Conservation (phyloP, 2,888 invertebrate species). For the Ellobium chinense region DNA sequence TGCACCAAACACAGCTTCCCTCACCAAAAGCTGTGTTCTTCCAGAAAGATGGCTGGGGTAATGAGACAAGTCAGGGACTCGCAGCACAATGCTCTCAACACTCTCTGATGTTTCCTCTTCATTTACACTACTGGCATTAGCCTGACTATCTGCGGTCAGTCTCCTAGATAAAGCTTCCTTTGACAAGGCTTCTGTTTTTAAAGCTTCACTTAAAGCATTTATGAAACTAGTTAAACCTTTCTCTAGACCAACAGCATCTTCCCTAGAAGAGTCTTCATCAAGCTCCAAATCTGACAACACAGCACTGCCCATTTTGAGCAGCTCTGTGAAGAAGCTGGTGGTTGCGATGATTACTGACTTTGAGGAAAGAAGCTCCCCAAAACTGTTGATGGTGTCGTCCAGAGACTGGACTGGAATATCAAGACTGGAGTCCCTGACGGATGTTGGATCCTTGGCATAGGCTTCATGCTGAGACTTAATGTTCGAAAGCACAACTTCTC, state of each 20-base stretch:
- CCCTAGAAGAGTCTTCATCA: conserved; percentile 43
- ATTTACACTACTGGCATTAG: neutral
- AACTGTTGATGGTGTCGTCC: conserved; percentile 56
- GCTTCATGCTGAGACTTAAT: conserved; percentile 50
- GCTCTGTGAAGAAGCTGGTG: conserved; percentile 47
- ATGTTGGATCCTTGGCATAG: conserved; percentile 44
- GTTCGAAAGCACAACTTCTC: conserved; percentile 47
- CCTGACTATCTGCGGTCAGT: neutral
- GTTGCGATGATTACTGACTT: conserved; percentile 49
- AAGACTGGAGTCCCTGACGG: conserved; percentile 43
- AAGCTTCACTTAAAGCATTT: conserved; percentile 48
- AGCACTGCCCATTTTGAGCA: conserved; percentile 48
- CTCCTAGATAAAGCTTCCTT: conserved; percentile 35
- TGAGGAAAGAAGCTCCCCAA: conserved; percentile 54
- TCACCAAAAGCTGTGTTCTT: conserved; percentile 83
- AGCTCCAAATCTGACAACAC: conserved; percentile 44
- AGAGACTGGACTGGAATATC: conserved; percentile 55
- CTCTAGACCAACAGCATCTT: conserved; percentile 36
- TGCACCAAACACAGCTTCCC: conserved; percentile 88
- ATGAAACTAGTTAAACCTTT: conserved; percentile 51
- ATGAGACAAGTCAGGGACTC: conserved; percentile 59
- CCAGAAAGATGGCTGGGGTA: conserved; percentile 59
- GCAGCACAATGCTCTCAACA: conserved; percentile 38
- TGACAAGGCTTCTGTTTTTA: conserved; percentile 48
- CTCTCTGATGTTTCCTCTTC: neutral